A percentile compares a stretch with the other conserved stretches of the same genome.
phyloP scores from a whole-genome alignment of 2,797 vertebrate species.

The Geotrypetes seraphini region DNA sequence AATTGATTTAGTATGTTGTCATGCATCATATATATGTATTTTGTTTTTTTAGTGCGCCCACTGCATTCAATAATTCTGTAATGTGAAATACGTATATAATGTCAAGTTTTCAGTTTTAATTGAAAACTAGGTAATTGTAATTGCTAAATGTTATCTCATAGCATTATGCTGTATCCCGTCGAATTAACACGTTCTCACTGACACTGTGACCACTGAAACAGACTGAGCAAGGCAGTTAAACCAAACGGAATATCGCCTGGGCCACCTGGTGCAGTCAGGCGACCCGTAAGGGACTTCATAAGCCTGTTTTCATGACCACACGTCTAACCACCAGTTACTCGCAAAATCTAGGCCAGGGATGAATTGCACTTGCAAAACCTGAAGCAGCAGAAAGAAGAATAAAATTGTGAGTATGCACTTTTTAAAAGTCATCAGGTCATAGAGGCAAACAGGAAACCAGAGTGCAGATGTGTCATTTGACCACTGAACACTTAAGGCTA shows the following conservation, averaged over 20 bases:
- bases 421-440: neutral
- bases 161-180: constrained; percentile 1
- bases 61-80: too few relatives aligned
- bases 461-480: too few relatives aligned
- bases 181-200: constrained; percentile 13
- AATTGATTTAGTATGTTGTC: too few relatives aligned
- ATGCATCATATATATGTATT: too few relatives aligned
- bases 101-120: too few relatives aligned
- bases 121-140: too few relatives aligned
- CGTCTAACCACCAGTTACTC: constrained; percentile 29
- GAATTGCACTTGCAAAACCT: too few relatives aligned
- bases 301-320: constrained; percentile 42
- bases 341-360: constrained; percentile 3
- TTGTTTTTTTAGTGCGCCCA: too few relatives aligned
- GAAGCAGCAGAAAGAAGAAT: neutral
- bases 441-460: too few relatives aligned
- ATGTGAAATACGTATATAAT: too few relatives aligned
- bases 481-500: too few relatives aligned
- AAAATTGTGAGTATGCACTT: constrained; percentile 26
- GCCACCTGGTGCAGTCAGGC: constrained; percentile 31
- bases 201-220: constrained; percentile 14
- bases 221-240: constrained; percentile 34
- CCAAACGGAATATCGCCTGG: constrained; percentile 10
- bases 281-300: constrained; percentile 33
- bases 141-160: too few relatives aligned